A percentile compares a stretch with the other conserved stretches of the same genome.
These are phyloP conservation scores for Tyria jacobaeae DNA, from an alignment of 2,888 invertebrate species.

Conservation along the genomic window DNA sequence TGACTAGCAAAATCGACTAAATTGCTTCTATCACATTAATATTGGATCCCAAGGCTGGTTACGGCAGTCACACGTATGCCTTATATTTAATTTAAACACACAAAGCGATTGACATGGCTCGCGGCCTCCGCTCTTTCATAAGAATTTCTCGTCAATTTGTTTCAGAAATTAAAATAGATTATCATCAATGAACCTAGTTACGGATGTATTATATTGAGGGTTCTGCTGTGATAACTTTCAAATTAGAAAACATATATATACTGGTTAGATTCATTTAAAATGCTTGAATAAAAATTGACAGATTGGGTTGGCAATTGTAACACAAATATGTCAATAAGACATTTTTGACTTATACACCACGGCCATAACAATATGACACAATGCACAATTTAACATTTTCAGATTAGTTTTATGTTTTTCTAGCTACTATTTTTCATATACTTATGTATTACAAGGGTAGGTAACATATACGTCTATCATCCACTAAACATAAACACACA, in stretches of 20 bases:
- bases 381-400: not conserved
- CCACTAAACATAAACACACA: no score
- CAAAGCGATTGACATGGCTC: constrained; percentile 81
- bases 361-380: no score
- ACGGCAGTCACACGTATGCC: constrained; percentile 71
- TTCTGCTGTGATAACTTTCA: constrained; percentile 12
- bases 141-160: constrained; percentile 69
- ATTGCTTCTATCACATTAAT: constrained; percentile 72
- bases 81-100: constrained; percentile 83
- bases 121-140: constrained; percentile 73
- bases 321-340: not conserved
- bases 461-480: no score
- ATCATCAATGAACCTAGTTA: constrained; percentile 59
- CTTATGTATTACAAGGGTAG: no score
- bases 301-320: not conserved
- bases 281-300: no score
- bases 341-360: no score
- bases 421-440: no score
- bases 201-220: constrained; percentile 46
- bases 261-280: no score
- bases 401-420: not conserved
- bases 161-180: constrained; percentile 63
- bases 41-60: constrained; percentile 51
- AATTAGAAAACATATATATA: no score
- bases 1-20: constrained; percentile 79